Evolutionary conservation across 2,797 vertebrate genomes (phyloP), one percentile per base, ranked within the genome.

Genomic region (Mormyrops attenuatus): DNA sequence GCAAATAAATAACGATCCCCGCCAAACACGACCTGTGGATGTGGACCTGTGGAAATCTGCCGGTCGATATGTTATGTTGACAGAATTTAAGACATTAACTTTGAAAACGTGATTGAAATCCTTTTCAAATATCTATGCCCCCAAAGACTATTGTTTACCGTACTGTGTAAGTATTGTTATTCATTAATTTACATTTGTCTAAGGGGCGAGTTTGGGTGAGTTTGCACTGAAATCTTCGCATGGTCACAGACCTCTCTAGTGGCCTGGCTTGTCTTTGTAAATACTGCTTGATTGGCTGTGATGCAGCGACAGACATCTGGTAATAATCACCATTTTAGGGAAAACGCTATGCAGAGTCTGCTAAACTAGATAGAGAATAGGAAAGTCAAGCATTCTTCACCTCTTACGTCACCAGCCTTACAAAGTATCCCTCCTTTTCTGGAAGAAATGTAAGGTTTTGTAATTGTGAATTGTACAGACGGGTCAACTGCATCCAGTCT

Each of bases 261-360:
- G 49, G 26, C 20, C 66, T 66, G 85, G 26, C 66, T 44, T 77
- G 47, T 87, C 60, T 87, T 50, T 63, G 38, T 89, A 52, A 44
- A 77, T 87, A 87, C 41, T 52, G 13, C 89, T 34, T 26, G 53
- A 88, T 63, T 50, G 41, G 38, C 87, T 50, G 90, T 9, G 73
- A 80, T 90, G 88, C 90, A 66, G 89, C 88, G 88, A 89, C 50
- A 34, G 85, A 92, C 93, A 92, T 94, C 93, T 94, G 93, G 93
- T 90, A 88, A 84, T 85, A 49, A 92, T 94, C 77, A 91, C 92
- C 90, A 89, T 90, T 80, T 91, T 88, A 90, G 91, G 88, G 92
- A 91, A 91, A 92, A 92, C 89, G 92, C 85, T 63, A 89, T 89
- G 91, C 87, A 47, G 66, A 80, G 22, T 55, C 52, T 91, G 88